Evolutionary conservation across 2,113 vertebrate species (phyloP), one percentile per base, ranked within the genome.

Genomic region (Lamprologus callipterus): DNA sequence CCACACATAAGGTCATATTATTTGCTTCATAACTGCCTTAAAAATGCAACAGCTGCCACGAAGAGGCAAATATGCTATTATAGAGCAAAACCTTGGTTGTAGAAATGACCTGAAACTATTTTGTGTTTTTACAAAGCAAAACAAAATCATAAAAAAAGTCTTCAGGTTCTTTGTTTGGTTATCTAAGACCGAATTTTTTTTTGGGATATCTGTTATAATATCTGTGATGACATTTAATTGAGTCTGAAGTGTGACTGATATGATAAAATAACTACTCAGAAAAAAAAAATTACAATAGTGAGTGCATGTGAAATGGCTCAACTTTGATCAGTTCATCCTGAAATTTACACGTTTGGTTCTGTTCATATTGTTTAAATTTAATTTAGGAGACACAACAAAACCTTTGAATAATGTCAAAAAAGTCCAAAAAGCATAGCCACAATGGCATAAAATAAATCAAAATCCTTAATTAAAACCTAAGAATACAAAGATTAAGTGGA

Each of bases 111-210:
- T 68, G 35, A 68, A 68, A 68, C 11, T 14, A 8, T 70, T 68
- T 40, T 40, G 4, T 40, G n/a, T 42, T 42, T 70, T 70, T 70
- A 70, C n/a, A 23, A 70, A 70, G 35, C 35, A 16, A 70, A 70
- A 0, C 2, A 42, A 70, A 70, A 70, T 70, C 12, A 70, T 42
- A 9, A 40, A 70, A 58, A 7, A 70, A 16, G 5, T 42, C n/a
- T 70, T 1, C 12, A 42, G 35, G n/a, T 23, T 42, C 35, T 42
- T 40, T 70, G n/a, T 42, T 70, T 42, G 35, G 1, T 70, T 42
- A 70, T 40, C 11, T 23, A 14, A 70, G 35, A 70, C 35, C 0
- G 0, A 5, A 14, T 42, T 40, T 0, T 68, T 65, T 40, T 68
- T 40, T 9, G 0, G 0, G 35, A 23, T 23, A 70, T 70, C 12